Base-by-base conservation (phyloP, 2,888 invertebrate species). In the Drosophila atripex region DNA sequence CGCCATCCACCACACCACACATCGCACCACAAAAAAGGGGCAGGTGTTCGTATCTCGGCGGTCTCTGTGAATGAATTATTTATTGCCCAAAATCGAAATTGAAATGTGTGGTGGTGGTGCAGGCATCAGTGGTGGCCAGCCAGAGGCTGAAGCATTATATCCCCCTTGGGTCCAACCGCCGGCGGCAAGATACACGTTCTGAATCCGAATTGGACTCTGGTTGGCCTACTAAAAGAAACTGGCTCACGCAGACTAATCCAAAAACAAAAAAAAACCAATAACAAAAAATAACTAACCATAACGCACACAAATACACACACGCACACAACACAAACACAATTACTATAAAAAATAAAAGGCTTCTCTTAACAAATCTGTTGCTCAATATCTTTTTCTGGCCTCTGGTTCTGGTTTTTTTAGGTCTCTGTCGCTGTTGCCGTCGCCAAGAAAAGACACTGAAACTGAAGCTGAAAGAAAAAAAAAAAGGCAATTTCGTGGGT, bases 171-270 rank as follows among this genome's bases (percentile, higher is more conserved):
- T 1, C 41, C 18, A 2, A 14, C 18, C 8, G 18, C 18, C 41
- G 11, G 21, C 18, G 43, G 43, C 60, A 28, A 60, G 28, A 46
- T 60, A 61, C 39, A 60, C 32, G 71, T 70, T 71, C 72, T 70
- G 60, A 71, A 52, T 53, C 14, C 23, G 28, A 32, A 25, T 23
- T 30, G 49, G 53, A 54, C 51, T 51, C 71, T 71, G 49, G 71
- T 66, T 86, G 80, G 86, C 80, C 80, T 83, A 80, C 78, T 77
- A 84, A 84, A 61, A 16, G 39, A 71, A 80, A 83, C 75, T 75
- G 71, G 49, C 66, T 60, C 49, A 45, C 64, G 57, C 47, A 41
- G 41, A 54, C 35, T 41, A 1, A 28, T n/a, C 21, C 21, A 38
- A 38, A 6, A 38, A 38, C n/a, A 39, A 2, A 7, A 39, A n/a